Base-by-base conservation (phyloP, 1,140 invertebrate genomes). In the Drosophila elegans region DNA sequence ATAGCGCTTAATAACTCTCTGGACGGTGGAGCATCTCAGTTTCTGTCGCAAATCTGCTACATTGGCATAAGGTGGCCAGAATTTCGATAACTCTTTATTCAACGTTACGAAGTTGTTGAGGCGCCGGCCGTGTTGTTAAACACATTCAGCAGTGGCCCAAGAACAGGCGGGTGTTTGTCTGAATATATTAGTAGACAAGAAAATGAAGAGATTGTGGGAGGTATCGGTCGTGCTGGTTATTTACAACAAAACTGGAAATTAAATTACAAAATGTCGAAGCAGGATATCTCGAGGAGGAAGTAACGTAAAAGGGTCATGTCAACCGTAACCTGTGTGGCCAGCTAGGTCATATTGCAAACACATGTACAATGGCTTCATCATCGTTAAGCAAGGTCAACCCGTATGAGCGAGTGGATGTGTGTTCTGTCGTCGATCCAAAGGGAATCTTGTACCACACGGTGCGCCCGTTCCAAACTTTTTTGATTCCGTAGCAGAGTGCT, bases 141-240 rank as follows among this genome's bases (percentile, higher is more conserved):
- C 4, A 67, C 52, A 38, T 45, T 60, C 5, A 67, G 48, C 39
- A 45, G 54, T 32, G 11, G 10, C 4, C 52, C 62, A 42, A 66
- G 21, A 34, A 25, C 12, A 56, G 48, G 10, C 44, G 41, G 16
- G 41, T 16, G 13, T 9, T 7, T 42, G 41, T 42, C 41, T 9
- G 41, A 16, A 16, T 42, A 42, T 42, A 13, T 13, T 9, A 42
- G 5, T 3, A 42, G 41, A 42, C 41, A 42, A 42, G 41, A 25
- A 34, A 34, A 29, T n/a, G 56, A 61, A 61, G 56, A 61, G 13
- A 54, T 74, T 53, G 71, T 54, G n/a, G n/a, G n/a, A n/a, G 9
- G 71, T 60, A 41, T 74, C 49, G 38, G 25, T 49, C n/a, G 57
- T 55, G 32, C 34, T 74, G n/a, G 55, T 49, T 46, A 27, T 6